Evolutionary conservation across 1,140 invertebrate species (phyloP).

Genomic region (Microplitis demolitor): DNA sequence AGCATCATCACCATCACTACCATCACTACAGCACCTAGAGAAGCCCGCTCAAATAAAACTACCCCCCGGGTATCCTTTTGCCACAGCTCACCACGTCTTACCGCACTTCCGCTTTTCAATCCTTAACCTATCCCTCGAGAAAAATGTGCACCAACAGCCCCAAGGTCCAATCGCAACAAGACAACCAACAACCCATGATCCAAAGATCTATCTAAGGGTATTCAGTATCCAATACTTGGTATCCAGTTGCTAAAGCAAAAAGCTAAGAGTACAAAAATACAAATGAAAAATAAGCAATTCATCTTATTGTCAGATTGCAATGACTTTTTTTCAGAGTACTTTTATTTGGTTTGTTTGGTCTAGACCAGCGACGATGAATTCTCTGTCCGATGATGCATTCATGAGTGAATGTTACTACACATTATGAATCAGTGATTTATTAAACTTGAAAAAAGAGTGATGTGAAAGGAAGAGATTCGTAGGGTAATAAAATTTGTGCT

Average conservation of each 20-base stretch:
- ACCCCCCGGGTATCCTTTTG: too few relatives aligned
- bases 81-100: constrained; percentile 34
- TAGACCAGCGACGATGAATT: not conserved
- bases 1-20: constrained; percentile 8
- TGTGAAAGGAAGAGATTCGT: not conserved
- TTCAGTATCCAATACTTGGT: too few relatives aligned
- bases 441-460: not conserved
- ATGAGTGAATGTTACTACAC: not conserved
- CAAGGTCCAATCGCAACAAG: constrained; percentile 32
- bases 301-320: not conserved
- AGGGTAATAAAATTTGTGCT: not conserved
- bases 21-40: constrained; percentile 26
- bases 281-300: constrained; percentile 6
- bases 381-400: not conserved
- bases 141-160: constrained; percentile 38
- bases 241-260: too few relatives aligned
- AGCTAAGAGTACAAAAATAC: constrained; percentile 26
- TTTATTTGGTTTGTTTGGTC: not conserved
- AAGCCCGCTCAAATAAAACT: constrained; percentile 8
- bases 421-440: not conserved
- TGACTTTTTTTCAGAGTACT: not conserved
- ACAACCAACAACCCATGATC: not conserved
- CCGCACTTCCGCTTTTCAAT: constrained; percentile 48
- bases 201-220: not conserved
- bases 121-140: constrained; percentile 42